Conservation (phyloP, 1,140 invertebrate species). For the Periplaneta americana region DNA sequence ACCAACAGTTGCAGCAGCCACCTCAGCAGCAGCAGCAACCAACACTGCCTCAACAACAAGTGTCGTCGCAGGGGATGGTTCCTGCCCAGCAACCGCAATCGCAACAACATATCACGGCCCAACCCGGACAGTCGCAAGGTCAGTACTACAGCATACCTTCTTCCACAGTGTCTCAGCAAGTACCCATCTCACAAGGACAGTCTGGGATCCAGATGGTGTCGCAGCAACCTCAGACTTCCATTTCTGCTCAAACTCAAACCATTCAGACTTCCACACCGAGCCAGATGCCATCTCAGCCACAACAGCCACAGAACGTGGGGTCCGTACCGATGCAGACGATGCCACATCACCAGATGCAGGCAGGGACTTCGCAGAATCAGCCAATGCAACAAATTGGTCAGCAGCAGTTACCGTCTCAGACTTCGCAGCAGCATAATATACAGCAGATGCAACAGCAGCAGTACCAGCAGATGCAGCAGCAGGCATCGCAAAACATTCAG, state of each 20-base stretch:
- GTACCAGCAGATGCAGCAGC: neutral
- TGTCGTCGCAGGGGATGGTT: conserved; percentile 12
- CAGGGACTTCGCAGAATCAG: conserved; percentile 1
- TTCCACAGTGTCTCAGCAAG: neutral
- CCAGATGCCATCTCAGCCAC: neutral
- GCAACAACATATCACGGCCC: neutral
- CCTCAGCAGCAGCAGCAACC: neutral
- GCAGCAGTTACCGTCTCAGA: conserved; percentile 1
- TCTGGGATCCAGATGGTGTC: neutral
- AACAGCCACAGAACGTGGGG: neutral
- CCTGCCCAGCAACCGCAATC: neutral
- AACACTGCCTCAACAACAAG: conserved; percentile 7
- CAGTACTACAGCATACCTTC: conserved; percentile 1
- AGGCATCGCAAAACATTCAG: neutral
- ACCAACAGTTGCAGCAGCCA: neutral
- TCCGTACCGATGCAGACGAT: neutral
- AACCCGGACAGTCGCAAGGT: neutral
- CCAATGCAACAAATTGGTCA: neutral
- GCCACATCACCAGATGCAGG: conserved; percentile 20
- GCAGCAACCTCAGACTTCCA: neutral
- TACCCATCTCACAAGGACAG: neutral
- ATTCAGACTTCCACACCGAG: neutral
- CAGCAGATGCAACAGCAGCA: neutral
- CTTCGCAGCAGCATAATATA: conserved; percentile 9
- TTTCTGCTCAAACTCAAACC: neutral